Percentiles rank a stretch among this genome's conserved stretches.
phyloP scores from a whole-genome alignment of 2,888 invertebrate genomes.

The Limnephilus rhombicus region DNA sequence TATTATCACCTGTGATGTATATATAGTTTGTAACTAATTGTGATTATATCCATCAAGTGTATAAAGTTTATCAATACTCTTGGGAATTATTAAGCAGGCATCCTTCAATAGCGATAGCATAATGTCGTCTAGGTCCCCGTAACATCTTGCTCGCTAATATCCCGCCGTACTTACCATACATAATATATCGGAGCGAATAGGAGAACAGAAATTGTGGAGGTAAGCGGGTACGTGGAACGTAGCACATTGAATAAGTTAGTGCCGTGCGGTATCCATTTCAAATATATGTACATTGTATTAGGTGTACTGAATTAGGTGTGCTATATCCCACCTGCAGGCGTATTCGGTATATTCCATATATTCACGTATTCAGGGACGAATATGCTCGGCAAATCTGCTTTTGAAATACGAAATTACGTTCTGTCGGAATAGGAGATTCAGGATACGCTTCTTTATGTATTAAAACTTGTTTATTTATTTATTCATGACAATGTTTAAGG shows the following conservation, averaged over 20 bases:
- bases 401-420: constrained; percentile 17
- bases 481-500: not conserved
- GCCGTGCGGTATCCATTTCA: constrained; percentile 64
- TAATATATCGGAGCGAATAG: constrained; percentile 64
- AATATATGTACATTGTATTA: constrained; percentile 60
- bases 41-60: not conserved
- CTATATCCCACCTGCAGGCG: constrained; percentile 5
- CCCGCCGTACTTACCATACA: constrained; percentile 63
- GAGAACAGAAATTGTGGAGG: constrained; percentile 59
- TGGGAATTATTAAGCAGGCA: not conserved
- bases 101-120: constrained; percentile 3
- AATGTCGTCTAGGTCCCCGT: constrained; percentile 51
- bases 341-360: not conserved
- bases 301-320: constrained; percentile 59
- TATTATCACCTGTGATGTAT: too few species aligned
- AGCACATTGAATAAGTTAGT: constrained; percentile 63
- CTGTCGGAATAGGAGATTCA: not conserved
- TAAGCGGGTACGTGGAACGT: constrained; percentile 59
- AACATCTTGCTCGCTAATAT: constrained; percentile 65
- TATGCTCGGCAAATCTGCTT: constrained; percentile 30
- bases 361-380: constrained; percentile 22
- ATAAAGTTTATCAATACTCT: not conserved
- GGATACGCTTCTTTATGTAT: not conserved
- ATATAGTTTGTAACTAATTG: not conserved
- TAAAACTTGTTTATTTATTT: not conserved